These are phyloP conservation scores for Chymomyza amoena DNA, from an alignment of 2,888 invertebrate genomes.

Conservation along the genomic window DNA sequence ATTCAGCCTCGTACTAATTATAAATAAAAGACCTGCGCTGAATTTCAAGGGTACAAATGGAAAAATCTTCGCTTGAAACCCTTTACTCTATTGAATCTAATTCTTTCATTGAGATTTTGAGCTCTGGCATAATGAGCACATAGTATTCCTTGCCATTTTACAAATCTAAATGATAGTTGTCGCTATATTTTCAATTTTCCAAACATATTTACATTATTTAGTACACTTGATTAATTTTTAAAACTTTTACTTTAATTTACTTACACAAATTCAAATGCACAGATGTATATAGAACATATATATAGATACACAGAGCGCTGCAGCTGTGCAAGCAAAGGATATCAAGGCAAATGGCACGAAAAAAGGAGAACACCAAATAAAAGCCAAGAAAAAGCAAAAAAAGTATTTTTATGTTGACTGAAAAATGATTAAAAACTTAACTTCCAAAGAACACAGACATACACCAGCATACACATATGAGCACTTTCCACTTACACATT, in stretches of 20 bases:
- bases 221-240: constrained; percentile 57
- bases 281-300: neutral
- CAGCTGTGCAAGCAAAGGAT: neutral
- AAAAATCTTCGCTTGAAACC: too few relatives aligned
- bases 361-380: constrained; percentile 8
- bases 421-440: constrained; percentile 64
- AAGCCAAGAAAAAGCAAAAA: neutral
- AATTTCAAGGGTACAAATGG: too few relatives aligned
- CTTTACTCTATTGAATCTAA: too few relatives aligned
- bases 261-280: constrained; percentile 1
- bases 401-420: constrained; percentile 41
- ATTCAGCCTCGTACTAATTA: too few relatives aligned
- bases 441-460: constrained; percentile 56
- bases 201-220: too few relatives aligned
- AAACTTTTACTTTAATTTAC: constrained; percentile 27
- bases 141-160: neutral
- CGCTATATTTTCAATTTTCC: too few relatives aligned
- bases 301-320: too few relatives aligned
- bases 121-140: too few relatives aligned
- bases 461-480: constrained; percentile 14
- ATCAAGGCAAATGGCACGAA: constrained; percentile 36
- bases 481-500: neutral
- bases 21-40: too few relatives aligned
- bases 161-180: neutral
- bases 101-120: too few relatives aligned